Conservation (phyloP, 2,113 vertebrate genomes). For the Phylloscopus trochilus region DNA sequence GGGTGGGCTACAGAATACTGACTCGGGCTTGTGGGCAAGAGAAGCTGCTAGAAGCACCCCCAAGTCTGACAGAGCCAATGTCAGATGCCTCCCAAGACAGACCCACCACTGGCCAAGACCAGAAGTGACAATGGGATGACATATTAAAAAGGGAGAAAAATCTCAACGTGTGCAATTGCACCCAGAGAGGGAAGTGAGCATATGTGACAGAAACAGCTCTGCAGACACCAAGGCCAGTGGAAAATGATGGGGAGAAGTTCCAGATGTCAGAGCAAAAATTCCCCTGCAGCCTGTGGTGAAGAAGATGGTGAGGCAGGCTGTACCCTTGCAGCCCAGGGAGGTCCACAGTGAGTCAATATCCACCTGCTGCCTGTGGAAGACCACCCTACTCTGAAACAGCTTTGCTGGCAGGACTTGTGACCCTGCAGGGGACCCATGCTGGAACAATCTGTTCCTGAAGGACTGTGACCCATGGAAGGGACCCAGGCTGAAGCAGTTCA, state of each 20-base stretch:
- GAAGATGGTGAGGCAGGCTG: background rate
- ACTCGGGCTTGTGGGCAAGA: too few relatives aligned
- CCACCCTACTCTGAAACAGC: background rate
- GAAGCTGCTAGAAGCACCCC: background rate
- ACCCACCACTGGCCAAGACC: background rate
- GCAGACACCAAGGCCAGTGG: background rate
- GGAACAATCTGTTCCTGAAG: background rate
- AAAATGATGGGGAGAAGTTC: background rate
- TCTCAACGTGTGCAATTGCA: background rate
- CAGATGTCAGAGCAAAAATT: background rate
- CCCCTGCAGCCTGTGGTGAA: background rate
- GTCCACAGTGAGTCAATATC: background rate
- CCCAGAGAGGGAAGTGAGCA: background rate
- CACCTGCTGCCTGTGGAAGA: background rate
- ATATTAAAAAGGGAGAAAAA: background rate
- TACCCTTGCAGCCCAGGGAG: background rate
- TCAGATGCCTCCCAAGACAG: background rate
- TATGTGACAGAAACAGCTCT: background rate
- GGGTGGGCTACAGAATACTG: background rate
- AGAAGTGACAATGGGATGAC: background rate
- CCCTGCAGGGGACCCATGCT: background rate
- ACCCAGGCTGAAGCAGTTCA: background rate
- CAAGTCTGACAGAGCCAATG: background rate
- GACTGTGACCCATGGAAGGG: background rate
- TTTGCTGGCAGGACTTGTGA: background rate